phyloP scores from a whole-genome alignment of 2,888 invertebrate species.

The Cerastoderma edule region DNA sequence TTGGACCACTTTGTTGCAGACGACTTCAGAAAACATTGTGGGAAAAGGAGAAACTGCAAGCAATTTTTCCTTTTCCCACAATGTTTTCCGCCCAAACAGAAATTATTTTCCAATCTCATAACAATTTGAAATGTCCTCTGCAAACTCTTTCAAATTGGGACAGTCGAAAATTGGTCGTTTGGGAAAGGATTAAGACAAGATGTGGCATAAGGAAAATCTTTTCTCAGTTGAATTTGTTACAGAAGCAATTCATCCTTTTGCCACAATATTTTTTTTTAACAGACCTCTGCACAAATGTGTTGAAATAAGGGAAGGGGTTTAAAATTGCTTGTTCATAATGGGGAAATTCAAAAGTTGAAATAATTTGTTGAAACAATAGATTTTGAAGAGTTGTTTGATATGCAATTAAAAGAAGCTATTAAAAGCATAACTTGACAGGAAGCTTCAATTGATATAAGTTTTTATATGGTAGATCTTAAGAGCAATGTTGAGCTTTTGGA shows the following conservation, averaged over 20 bases:
- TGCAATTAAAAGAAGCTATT: not conserved
- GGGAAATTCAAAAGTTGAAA: not conserved
- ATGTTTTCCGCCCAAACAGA: not conserved
- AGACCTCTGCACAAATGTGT: too few relatives aligned
- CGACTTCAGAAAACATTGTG: slow-evolving; percentile 4
- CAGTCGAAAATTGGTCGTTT: too few relatives aligned
- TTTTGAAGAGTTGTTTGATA: not conserved
- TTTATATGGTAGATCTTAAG: too few relatives aligned
- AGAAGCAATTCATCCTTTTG: slow-evolving; percentile 9
- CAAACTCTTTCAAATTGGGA: too few relatives aligned
- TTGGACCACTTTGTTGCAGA: not conserved
- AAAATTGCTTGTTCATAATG: too few relatives aligned
- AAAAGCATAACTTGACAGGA: too few relatives aligned
- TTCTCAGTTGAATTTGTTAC: too few relatives aligned
- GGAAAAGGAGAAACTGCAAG: slow-evolving; percentile 12
- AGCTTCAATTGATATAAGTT: too few relatives aligned
- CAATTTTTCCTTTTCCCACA: slow-evolving; percentile 11
- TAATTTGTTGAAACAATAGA: not conserved
- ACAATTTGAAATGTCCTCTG: not conserved
- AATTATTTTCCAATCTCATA: not conserved
- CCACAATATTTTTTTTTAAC: not conserved
- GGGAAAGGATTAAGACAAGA: not conserved
- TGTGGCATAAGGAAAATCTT: not conserved
- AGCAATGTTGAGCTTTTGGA: too few relatives aligned
- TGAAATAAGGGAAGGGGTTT: too few relatives aligned